Percentiles rank a stretch among this genome's conserved stretches.
Evolutionary conservation across 2,888 invertebrate species (phyloP).

Genomic region (Microchrysa polita): DNA sequence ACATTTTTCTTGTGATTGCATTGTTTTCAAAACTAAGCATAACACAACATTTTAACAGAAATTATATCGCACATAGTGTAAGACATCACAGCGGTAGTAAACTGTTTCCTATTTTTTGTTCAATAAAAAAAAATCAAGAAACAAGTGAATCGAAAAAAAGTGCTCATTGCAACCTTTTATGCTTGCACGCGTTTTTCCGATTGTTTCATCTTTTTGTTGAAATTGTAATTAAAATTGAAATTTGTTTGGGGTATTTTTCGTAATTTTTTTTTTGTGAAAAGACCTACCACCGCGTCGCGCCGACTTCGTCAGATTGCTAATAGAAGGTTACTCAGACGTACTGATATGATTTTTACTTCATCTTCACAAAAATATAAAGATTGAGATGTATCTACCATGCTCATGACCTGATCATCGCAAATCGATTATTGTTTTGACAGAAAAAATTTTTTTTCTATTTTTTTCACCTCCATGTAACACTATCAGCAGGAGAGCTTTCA

Average conservation of each 20-base stretch:
- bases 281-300: not conserved
- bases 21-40: not conserved
- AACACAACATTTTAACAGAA: not conserved
- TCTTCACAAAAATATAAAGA: not conserved
- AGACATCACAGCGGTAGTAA: not conserved
- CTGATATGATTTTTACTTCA: not conserved
- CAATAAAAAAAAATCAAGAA: no score
- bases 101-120: slow-evolving; percentile 11
- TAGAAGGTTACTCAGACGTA: not conserved
- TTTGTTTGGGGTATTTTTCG: not conserved
- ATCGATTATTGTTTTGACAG: not conserved
- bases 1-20: no score
- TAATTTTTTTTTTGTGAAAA: not conserved
- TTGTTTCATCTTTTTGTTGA: not conserved
- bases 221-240: not conserved
- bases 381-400: not conserved
- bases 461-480: not conserved
- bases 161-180: not conserved
- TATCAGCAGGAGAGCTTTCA: not conserved
- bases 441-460: not conserved
- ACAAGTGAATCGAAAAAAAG: no score
- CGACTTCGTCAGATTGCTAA: no score
- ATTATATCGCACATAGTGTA: not conserved
- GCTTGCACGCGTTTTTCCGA: no score
- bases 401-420: not conserved